Conservation (phyloP, 2,888 invertebrate genomes). For the Aphidoletes aphidimyza region DNA sequence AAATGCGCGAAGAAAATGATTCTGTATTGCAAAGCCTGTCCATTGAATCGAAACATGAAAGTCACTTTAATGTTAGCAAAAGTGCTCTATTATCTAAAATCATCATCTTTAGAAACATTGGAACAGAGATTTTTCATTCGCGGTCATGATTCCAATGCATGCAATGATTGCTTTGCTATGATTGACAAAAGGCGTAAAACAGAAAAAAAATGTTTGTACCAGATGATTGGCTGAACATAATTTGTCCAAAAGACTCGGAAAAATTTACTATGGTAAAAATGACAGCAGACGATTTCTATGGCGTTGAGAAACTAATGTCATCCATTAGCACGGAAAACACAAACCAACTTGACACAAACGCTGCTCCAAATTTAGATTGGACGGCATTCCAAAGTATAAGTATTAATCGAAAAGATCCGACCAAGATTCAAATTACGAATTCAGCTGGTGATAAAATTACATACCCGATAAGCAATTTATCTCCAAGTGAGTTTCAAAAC, state of each 20-base stretch:
- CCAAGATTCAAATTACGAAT: too few relatives aligned
- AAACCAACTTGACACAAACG: too few relatives aligned
- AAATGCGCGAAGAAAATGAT: background rate
- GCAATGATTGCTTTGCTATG: background rate
- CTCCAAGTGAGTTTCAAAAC: too few relatives aligned
- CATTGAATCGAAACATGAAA: conserved; percentile 1
- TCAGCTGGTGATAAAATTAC: too few relatives aligned
- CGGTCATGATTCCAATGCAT: background rate
- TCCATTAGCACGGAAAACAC: too few relatives aligned
- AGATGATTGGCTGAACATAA: background rate
- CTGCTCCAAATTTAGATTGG: too few relatives aligned
- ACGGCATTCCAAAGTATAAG: too few relatives aligned
- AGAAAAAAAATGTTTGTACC: background rate
- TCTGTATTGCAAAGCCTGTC: background rate
- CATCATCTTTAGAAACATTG: background rate
- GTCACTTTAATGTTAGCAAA: background rate
- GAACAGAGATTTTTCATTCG: background rate
- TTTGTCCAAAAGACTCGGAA: background rate
- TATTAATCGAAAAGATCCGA: too few relatives aligned
- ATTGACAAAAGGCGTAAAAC: background rate
- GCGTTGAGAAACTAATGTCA: background rate
- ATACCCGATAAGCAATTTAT: too few relatives aligned
- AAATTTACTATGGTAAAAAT: background rate
- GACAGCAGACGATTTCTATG: background rate
- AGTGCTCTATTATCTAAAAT: background rate